Evolutionary conservation across 2,888 invertebrate species (phyloP).

Genomic region (Lasioglossum vierecki): DNA sequence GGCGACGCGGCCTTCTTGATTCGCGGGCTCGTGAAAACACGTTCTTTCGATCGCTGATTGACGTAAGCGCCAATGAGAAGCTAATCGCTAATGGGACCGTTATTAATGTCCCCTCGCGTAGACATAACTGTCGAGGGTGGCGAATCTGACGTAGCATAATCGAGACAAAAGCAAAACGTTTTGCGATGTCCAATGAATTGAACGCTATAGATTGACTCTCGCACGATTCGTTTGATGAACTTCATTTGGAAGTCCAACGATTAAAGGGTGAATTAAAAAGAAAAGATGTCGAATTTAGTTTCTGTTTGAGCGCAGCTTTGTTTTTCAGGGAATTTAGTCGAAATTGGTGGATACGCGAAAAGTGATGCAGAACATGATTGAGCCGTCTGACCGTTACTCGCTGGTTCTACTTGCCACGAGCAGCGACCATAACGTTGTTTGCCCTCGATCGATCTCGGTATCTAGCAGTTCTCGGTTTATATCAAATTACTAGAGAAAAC

Average conservation of each 20-base stretch:
- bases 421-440: background rate
- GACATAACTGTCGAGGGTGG: slow-evolving; percentile 55
- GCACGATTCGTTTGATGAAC: too few relatives aligned
- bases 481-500: background rate
- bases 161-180: slow-evolving; percentile 29
- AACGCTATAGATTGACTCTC: background rate
- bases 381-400: background rate
- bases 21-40: slow-evolving; percentile 65
- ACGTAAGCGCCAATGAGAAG: slow-evolving; percentile 48
- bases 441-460: background rate
- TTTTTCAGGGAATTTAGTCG: background rate
- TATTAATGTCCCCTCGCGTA: slow-evolving; percentile 53
- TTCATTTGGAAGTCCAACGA: too few relatives aligned
- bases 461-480: background rate
- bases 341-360: background rate
- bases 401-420: background rate
- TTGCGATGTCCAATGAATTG: background rate
- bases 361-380: background rate
- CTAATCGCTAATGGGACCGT: slow-evolving; percentile 59
- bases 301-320: background rate
- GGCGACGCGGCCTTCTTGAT: slow-evolving; percentile 58
- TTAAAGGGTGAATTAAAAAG: too few relatives aligned
- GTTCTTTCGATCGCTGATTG: slow-evolving; percentile 41
- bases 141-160: slow-evolving; percentile 44
- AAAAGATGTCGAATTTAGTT: background rate